These are phyloP conservation scores for Cricetomys ansorgei DNA, from an alignment of 2,113 vertebrate genomes.

Conservation along the genomic window DNA sequence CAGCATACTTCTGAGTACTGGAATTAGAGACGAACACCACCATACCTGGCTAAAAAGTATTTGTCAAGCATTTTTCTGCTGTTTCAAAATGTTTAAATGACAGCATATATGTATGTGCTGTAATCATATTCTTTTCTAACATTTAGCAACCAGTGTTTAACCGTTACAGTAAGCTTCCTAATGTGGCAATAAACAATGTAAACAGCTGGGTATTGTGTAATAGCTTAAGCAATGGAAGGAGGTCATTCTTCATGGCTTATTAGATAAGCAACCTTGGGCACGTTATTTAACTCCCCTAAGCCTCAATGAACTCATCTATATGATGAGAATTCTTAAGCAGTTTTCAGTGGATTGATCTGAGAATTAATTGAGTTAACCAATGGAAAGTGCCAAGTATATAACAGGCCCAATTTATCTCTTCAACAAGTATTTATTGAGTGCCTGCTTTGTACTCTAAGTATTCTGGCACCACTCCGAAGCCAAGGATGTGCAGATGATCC, in stretches of 20 bases:
- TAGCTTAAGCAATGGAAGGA: not conserved
- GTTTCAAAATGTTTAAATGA: conserved; percentile 24
- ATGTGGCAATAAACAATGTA: not conserved
- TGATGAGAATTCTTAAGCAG: conserved; percentile 32
- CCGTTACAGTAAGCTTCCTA: not conserved
- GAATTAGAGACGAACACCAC: not conserved
- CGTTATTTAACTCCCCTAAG: conserved; percentile 49
- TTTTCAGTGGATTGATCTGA: conserved; percentile 41
- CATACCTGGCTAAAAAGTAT: not conserved
- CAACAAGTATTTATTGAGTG: conserved; percentile 42
- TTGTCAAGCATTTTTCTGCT: not conserved
- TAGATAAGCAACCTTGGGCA: conserved; percentile 31
- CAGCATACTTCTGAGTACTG: not conserved
- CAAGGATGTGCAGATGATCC: not conserved
- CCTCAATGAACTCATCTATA: conserved; percentile 14
- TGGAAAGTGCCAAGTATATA: conserved; percentile 1
- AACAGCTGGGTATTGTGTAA: not conserved
- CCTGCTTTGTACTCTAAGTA: not conserved
- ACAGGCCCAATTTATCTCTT: conserved; percentile 37
- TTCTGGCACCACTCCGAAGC: not conserved
- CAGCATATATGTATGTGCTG: not conserved
- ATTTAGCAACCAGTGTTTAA: not conserved
- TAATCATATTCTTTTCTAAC: not conserved
- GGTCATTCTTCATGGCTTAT: conserved; percentile 45
- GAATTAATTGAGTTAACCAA: conserved; percentile 62